Evolutionary conservation across 2,797 vertebrate genomes (phyloP), one percentile per base, ranked within the genome.

Genomic region (Lagodon rhomboides): DNA sequence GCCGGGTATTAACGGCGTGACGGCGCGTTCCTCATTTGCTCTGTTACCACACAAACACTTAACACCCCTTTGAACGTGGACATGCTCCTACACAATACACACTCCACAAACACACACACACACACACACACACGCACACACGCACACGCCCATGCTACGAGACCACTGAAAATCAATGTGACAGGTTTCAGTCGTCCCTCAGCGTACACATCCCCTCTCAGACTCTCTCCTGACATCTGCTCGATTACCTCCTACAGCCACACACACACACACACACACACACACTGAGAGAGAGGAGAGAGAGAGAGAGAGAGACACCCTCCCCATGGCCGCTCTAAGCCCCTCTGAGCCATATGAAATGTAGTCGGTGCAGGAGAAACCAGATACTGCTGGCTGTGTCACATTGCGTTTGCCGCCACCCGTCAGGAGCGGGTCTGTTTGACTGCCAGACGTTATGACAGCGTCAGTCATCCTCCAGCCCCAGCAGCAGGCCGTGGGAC

Each of bases 141-240:
- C 54, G 65, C 53, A 62, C 30, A 68, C 66, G 22, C 78, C 15
- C 58, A 61, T 53, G 67, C 85, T 78, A 83, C 63, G 38, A 80
- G 84, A 89, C 85, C 85, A 83, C 85, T 91, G 90, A 86, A 93
- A 94, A 94, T 94, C 94, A 92, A 92, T 92, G 93, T 94, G 95
- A 94, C 94, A 94, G 93, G 91, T 93, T 92, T 94, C 93, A 93
- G 91, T 94, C 90, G 90, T 93, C 89, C 87, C 93, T 94, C 91
- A 93, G 91, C 92, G 90, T 94, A 90, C 90, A 91, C 90, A 92
- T 89, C 91, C 89, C 86, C 91, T 93, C 90, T 91, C 91, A 92
- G 90, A 92, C 86, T 89, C 89, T 89, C 87, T 92, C 89, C 89
- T 94, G 93, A 94, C 93, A 94, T 94, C 93, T 94, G 93, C 92